Base-by-base conservation (phyloP, 2,797 vertebrate species). In the Gymnoscopelus braueri region DNA sequence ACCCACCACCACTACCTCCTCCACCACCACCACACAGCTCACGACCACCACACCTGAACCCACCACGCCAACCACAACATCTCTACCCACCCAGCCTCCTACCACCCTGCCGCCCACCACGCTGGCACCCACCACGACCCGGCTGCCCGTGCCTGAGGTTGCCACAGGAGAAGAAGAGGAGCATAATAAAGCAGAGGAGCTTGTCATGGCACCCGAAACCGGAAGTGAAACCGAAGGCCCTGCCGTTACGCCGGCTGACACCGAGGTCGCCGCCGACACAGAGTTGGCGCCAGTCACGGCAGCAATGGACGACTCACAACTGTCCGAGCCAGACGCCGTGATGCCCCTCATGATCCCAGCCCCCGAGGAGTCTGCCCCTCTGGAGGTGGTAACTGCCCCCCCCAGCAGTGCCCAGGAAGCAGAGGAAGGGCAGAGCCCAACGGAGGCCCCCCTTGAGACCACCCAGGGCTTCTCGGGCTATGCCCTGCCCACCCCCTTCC, bases 371-470 rank as follows among this genome's bases (percentile, higher is more conserved):
- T 74, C 81, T 59, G 63, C 79, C 69, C 0, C 85, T 3, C 63
- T 81, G 11, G 86, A 86, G 10, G 71, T 87, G 5, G 54, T 84
- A 32, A 92, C 94, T 0, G 76, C 32, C 0, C 70, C 83, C 35
- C 79, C 73, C 0, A 80, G 64, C 8, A 73, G 82, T n/a, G 69
- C 80, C 6, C 88, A 87, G 77, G 77, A 87, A 59, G 61, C 64
- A 0, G 79, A 87, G 3, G 80, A 70, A n/a, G 63, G 49, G 0
- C n/a, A 66, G 5, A 79, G 68, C 7, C 19, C 84, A 19, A 65
- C 58, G 0, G 84, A 87, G 65, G 83, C 93, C 51, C 87, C 93
- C 47, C 64, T 71, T 0, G 87, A 86, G 13, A 82, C 81, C 26
- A 87, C 83, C 82, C 81, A 26, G 57, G 74, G 74, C 52, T 82